These are phyloP conservation scores for Kryptolebias ocellatus DNA, from an alignment of 2,797 vertebrate species.

Conservation along the genomic window DNA sequence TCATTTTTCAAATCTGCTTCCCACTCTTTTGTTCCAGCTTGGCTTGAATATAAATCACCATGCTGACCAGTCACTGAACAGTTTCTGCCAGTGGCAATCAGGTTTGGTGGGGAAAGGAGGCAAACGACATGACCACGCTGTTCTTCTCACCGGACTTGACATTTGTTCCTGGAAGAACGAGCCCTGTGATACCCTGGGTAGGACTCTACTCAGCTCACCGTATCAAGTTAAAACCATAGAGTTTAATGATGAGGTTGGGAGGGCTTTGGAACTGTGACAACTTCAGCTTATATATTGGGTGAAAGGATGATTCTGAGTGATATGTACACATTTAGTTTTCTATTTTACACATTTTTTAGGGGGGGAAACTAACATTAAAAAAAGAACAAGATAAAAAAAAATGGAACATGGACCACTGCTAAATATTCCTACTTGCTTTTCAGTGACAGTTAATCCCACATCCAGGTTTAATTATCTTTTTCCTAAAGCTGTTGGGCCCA, in stretches of 20 bases:
- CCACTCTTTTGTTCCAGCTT: conserved; percentile 73
- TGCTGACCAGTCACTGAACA: conserved; percentile 96
- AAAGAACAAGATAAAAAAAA: conserved; percentile 23
- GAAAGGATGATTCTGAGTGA: no score
- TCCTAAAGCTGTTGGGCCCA: conserved; percentile 20
- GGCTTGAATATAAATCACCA: conserved; percentile 94
- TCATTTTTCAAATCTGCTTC: not conserved
- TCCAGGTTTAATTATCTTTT: conserved; percentile 12
- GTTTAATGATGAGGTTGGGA: no score
- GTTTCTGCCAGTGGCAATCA: conserved; percentile 98
- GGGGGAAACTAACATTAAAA: conserved; percentile 13
- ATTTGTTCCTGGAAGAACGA: conserved; percentile 99
- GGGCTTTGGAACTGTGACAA: no score
- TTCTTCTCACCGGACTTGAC: conserved; percentile 95
- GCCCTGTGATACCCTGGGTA: conserved; percentile 96
- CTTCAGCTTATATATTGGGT: no score
- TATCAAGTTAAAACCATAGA: not conserved
- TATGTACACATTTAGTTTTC: not conserved
- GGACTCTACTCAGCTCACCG: conserved; percentile 12
- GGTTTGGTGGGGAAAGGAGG: conserved; percentile 91
- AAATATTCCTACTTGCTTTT: conserved; percentile 36
- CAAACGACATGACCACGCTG: conserved; percentile 94
- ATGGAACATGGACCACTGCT: conserved; percentile 7
- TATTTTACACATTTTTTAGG: not conserved
- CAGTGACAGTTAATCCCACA: conserved; percentile 28